phyloP scores from a whole-genome alignment of 2,797 vertebrate species.

The Pangasius djambal region DNA sequence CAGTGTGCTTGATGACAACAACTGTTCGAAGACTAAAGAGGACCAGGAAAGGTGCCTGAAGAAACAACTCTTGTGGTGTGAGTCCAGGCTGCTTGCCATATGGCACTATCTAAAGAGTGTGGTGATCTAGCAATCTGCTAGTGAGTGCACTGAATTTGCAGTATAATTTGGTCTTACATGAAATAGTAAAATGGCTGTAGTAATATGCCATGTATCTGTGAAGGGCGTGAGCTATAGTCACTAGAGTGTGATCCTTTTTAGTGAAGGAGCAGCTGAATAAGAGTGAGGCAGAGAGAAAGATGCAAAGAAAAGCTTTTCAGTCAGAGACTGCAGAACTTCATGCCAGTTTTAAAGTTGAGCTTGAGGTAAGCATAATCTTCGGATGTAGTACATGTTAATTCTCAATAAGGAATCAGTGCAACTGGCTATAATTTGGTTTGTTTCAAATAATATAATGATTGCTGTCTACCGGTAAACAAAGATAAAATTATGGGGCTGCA shows the following conservation, averaged over 20 bases:
- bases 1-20: not conserved
- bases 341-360: not conserved
- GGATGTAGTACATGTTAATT: not conserved
- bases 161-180: not conserved
- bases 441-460: not conserved
- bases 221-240: not conserved
- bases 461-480: not conserved
- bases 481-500: not conserved
- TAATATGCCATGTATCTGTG: not conserved
- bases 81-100: not conserved
- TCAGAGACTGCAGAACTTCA: constrained; percentile 4
- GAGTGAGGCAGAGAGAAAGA: not conserved
- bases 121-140: not conserved
- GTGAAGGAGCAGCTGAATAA: constrained; percentile 19
- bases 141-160: not conserved
- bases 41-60: constrained; percentile 18
- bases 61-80: constrained; percentile 18
- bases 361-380: not conserved
- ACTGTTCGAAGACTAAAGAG: not conserved
- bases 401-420: not conserved
- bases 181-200: not conserved
- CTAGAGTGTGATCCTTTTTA: not conserved
- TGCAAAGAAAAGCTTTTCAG: not conserved
- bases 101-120: not conserved
- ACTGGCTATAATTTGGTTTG: too few relatives aligned